Evolutionary conservation across 2,888 invertebrate genomes (phyloP).

Genomic region (Neocrepidodera transversa): DNA sequence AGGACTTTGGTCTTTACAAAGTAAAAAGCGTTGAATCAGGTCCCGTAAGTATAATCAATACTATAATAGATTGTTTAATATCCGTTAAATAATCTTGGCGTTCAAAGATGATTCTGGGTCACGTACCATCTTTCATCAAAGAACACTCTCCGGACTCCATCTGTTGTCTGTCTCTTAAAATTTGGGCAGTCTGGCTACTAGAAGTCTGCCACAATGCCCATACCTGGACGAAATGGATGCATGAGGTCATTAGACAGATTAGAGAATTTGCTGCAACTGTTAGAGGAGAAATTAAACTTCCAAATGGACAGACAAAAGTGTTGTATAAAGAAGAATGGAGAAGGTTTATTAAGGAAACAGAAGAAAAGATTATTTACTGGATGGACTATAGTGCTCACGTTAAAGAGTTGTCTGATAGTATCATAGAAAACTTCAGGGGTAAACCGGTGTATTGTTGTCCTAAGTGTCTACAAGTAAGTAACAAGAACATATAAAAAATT

Average conservation of each 20-base stretch:
- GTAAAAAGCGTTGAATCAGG: neutral
- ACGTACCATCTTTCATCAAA: slow-evolving; percentile 48
- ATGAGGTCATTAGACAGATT: slow-evolving; percentile 50
- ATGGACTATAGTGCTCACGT: slow-evolving; percentile 55
- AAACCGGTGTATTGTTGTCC: slow-evolving; percentile 55
- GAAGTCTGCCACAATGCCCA: slow-evolving; percentile 57
- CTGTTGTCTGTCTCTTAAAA: slow-evolving; percentile 56
- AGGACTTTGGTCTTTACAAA: neutral
- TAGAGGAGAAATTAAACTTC: slow-evolving; percentile 46
- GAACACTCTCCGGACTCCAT: slow-evolving; percentile 54
- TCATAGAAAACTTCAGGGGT: slow-evolving; percentile 51
- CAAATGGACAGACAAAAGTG: slow-evolving; percentile 44
- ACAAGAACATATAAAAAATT: no score
- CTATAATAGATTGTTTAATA: neutral
- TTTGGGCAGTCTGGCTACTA: slow-evolving; percentile 55
- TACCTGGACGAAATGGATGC: slow-evolving; percentile 56
- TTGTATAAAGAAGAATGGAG: slow-evolving; percentile 52
- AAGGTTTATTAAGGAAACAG: slow-evolving; percentile 50
- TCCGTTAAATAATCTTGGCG: no score
- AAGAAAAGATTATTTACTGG: slow-evolving; percentile 53
- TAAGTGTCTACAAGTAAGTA: slow-evolving; percentile 50
- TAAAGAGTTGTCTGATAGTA: slow-evolving; percentile 52
- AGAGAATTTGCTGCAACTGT: slow-evolving; percentile 51
- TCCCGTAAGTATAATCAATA: slow-evolving; percentile 4
- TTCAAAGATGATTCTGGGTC: slow-evolving; percentile 46